Evolutionary conservation across 2,797 vertebrate species (phyloP).

Genomic region (Phataginus tetradactyla): DNA sequence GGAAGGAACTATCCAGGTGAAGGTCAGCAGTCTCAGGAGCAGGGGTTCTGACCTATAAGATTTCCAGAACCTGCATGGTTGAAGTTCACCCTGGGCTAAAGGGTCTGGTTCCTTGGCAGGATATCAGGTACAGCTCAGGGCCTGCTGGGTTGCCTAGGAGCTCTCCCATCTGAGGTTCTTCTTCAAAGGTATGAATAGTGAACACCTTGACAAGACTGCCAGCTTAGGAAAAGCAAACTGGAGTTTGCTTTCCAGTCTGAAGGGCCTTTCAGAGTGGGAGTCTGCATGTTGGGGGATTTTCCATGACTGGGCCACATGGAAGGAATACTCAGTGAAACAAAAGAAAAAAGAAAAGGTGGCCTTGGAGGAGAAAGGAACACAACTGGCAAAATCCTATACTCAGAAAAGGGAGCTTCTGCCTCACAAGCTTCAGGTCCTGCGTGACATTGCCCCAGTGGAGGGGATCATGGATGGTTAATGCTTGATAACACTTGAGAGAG

Average conservation of each 20-base stretch:
- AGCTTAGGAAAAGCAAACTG: not conserved
- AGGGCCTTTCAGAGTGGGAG: not conserved
- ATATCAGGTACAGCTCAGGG: not conserved
- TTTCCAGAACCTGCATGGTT: not conserved
- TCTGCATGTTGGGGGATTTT: not conserved
- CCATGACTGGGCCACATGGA: not conserved
- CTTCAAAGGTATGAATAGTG: not conserved
- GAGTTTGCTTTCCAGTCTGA: not conserved
- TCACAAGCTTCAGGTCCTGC: not conserved
- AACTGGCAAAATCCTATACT: not conserved
- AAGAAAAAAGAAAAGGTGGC: not conserved
- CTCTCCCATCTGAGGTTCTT: no score
- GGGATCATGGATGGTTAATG: rapidly evolving
- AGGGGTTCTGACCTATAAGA: not conserved
- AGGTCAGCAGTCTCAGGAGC: not conserved
- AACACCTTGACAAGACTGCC: not conserved
- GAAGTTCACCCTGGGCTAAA: not conserved
- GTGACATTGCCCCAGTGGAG: not conserved
- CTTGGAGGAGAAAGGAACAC: not conserved
- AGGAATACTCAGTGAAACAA: not conserved
- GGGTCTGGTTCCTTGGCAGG: not conserved
- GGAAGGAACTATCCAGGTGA: not conserved
- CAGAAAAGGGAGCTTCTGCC: not conserved
- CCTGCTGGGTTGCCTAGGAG: not conserved
- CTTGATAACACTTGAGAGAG: not conserved